Evolutionary conservation across 2,797 vertebrate genomes (phyloP), one percentile per base, ranked within the genome.

Genomic region (Acropternis orthonyx): DNA sequence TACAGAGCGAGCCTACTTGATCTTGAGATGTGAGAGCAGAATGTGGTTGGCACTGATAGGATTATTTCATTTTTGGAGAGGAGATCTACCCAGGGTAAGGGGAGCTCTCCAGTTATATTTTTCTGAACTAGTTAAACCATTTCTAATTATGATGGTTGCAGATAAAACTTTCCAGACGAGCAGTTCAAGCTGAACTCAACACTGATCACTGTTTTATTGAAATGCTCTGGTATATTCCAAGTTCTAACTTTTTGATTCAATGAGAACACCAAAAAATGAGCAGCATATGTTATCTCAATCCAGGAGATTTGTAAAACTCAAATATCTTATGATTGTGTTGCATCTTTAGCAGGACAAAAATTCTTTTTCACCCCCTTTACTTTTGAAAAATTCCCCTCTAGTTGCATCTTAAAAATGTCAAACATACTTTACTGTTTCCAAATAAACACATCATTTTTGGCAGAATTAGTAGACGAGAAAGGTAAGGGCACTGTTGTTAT

Each of bases 401-500:
- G 65, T 44, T 61, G 14, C 23, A 54, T 90, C 96, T 95, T 97
- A 97, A 97, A 97, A 97, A 92, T 49, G 96, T 97, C 97, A 97
- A 79, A 65, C n/a, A 79, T 97, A 44, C 54, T 97, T 97, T 97
- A 97, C 59, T 90, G 91, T 92, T 95, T 95, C 91, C 93, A 97
- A 90, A 97, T 91, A 97, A 95, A 96, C 92, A 92, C 87, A 96
- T 96, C 68, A 93, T 73, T 97, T 97, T 95, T 97, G 97, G 97
- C 96, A 97, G 97, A 97, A 97, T 96, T 96, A 97, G 84, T 93
- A 67, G 94, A 94, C 88, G 93, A 91, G 83, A 96, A 95, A 97
- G 80, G 96, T 95, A 95, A 69, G 92, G 87, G 86, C 79, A 87
- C 37, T 97, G 96, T 97, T 97, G 63, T 96, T 97, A 90, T 10